A percentile compares a stretch with the other conserved stretches of the same genome.
Conservation (phyloP, 2,797 vertebrate species). For the Dendrocincla fuliginosa region DNA sequence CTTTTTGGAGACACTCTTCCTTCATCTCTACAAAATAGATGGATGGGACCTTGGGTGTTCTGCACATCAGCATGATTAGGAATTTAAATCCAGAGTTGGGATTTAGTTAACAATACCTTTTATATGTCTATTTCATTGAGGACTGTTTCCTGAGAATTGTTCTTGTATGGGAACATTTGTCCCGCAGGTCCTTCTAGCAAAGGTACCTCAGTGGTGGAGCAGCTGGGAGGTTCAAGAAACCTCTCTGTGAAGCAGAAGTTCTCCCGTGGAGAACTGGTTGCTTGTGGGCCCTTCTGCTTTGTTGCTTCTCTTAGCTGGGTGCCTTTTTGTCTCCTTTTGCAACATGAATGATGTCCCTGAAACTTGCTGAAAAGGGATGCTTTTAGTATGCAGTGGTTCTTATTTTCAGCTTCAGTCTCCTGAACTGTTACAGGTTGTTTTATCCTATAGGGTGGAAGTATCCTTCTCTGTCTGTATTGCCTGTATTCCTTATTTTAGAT, state of each 20-base stretch:
- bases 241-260: neutral
- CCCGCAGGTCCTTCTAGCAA: neutral
- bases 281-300: neutral
- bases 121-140: neutral
- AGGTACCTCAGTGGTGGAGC: rapidly evolving
- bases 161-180: neutral
- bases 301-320: neutral
- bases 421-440: neutral
- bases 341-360: neutral
- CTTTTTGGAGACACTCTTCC: neutral
- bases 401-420: neutral
- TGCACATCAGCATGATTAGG: neutral
- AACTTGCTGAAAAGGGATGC: neutral
- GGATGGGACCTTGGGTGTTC: neutral
- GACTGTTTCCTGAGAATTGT: neutral
- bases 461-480: neutral
- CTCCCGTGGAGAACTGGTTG: neutral
- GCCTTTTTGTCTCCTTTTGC: neutral
- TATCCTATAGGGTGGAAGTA: neutral
- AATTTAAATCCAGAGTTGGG: neutral
- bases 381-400: neutral
- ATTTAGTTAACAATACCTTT: neutral
- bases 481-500: neutral
- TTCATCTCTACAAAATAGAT: neutral
- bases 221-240: neutral